These are phyloP conservation scores for Dryococelus australis DNA, from an alignment of 2,888 invertebrate genomes.

Conservation along the genomic window DNA sequence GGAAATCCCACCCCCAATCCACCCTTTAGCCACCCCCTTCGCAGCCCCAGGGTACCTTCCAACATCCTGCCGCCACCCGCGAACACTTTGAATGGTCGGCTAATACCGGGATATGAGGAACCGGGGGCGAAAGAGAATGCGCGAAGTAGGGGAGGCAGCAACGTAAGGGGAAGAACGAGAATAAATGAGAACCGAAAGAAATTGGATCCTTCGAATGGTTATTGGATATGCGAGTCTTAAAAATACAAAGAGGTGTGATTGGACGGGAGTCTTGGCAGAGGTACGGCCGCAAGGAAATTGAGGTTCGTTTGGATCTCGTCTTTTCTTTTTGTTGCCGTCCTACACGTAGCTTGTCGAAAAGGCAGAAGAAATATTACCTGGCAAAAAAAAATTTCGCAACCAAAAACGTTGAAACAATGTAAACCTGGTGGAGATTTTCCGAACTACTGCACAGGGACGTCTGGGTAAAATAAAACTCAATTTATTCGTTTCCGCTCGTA, in stretches of 20 bases:
- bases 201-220: conserved; percentile 28
- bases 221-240: conserved; percentile 26
- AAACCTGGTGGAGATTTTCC: neutral
- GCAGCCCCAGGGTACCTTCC: neutral
- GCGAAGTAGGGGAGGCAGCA: neutral
- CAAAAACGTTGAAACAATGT: neutral
- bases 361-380: conserved; percentile 9
- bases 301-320: neutral
- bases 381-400: neutral
- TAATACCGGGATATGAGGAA: conserved; percentile 16
- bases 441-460: neutral
- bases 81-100: neutral
- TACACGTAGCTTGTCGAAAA: neutral
- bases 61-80: neutral
- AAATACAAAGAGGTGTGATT: conserved; percentile 27
- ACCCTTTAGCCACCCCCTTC: neutral
- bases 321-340: neutral
- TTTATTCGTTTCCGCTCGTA: neutral
- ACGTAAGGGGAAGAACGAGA: neutral
- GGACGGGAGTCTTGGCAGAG: neutral
- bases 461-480: neutral
- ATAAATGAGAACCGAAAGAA: conserved; percentile 21
- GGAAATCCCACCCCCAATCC: conserved; percentile 8
- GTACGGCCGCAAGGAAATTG: neutral
- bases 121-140: neutral